Percentiles rank a stretch among this genome's conserved stretches.
phyloP scores from a whole-genome alignment of 2,888 invertebrate genomes.

The Pachliopta kotzebuea region DNA sequence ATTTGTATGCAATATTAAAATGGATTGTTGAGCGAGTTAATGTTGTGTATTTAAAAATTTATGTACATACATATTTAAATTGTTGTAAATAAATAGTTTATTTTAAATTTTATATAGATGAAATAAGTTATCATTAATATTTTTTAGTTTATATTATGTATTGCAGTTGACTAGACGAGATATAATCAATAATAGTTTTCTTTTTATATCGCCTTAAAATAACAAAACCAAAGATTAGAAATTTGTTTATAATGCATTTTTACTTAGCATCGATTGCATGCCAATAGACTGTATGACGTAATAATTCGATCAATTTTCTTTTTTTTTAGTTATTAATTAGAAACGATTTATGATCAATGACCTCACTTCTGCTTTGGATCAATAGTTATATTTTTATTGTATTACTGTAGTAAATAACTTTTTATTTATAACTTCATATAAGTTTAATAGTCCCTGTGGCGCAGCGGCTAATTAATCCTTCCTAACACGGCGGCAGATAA shows the following conservation, averaged over 20 bases:
- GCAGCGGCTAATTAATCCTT: too few relatives aligned
- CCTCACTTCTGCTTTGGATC: conserved; percentile 12
- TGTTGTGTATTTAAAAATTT: conserved; percentile 64
- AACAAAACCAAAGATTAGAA: conserved; percentile 71
- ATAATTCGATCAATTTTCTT: conserved; percentile 23
- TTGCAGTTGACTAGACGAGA: conserved; percentile 13
- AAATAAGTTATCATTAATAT: conserved; percentile 34
- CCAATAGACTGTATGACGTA: conserved; percentile 14
- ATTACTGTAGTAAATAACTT: too few relatives aligned
- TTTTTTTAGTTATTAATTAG: conserved; percentile 14
- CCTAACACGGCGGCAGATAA: too few relatives aligned
- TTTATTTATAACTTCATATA: too few relatives aligned
- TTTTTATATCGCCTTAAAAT: conserved; percentile 53
- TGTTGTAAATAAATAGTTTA: conserved; percentile 78
- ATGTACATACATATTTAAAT: conserved; percentile 70
- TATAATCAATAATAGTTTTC: conserved; percentile 24
- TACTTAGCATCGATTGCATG: conserved; percentile 13
- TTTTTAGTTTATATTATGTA: conserved; percentile 26
- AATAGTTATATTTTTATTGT: conserved; percentile 3
- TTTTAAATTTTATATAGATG: conserved; percentile 54
- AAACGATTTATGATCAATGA: conserved; percentile 7
- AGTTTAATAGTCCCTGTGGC: too few relatives aligned
- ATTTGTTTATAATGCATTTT: conserved; percentile 45
- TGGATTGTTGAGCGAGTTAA: conserved; percentile 59
- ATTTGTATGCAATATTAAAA: conserved; percentile 33